Evolutionary conservation across 2,797 vertebrate genomes (phyloP).

Genomic region (Picus viridis): DNA sequence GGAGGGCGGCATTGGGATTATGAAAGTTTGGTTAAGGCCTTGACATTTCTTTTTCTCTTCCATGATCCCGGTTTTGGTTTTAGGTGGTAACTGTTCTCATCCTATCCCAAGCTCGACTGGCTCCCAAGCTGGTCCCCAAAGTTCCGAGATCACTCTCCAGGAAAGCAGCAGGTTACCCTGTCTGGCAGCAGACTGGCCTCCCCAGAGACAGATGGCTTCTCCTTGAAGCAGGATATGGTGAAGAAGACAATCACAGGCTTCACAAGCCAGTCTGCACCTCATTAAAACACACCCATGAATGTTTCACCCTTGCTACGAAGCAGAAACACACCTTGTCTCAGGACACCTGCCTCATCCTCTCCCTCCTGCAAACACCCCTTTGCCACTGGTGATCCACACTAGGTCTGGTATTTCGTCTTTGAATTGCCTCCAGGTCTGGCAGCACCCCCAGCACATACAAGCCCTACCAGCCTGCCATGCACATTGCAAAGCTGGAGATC

Average conservation of each 20-base stretch:
- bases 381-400: not conserved
- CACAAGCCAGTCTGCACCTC: not conserved
- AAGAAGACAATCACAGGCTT: not conserved
- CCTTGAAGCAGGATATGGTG: not conserved
- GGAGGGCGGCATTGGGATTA: slow-evolving; percentile 54
- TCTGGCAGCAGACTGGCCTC: not conserved
- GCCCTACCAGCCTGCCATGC: not conserved
- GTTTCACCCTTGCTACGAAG: not conserved
- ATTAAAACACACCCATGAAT: not conserved
- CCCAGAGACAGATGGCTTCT: not conserved
- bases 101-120: slow-evolving; percentile 19
- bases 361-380: not conserved
- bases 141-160: not conserved
- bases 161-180: not conserved
- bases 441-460: not conserved
- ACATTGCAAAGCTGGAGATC: not conserved
- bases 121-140: slow-evolving; percentile 39
- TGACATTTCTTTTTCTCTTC: slow-evolving; percentile 54
- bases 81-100: slow-evolving; percentile 40
- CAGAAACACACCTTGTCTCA: not conserved
- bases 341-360: not conserved
- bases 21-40: slow-evolving; percentile 75
- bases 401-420: not conserved
- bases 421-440: not conserved
- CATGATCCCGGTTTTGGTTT: slow-evolving; percentile 49